Evolutionary conservation across 2,797 vertebrate genomes (phyloP), one percentile per base, ranked within the genome.

Genomic region (Dallia pectoralis): DNA sequence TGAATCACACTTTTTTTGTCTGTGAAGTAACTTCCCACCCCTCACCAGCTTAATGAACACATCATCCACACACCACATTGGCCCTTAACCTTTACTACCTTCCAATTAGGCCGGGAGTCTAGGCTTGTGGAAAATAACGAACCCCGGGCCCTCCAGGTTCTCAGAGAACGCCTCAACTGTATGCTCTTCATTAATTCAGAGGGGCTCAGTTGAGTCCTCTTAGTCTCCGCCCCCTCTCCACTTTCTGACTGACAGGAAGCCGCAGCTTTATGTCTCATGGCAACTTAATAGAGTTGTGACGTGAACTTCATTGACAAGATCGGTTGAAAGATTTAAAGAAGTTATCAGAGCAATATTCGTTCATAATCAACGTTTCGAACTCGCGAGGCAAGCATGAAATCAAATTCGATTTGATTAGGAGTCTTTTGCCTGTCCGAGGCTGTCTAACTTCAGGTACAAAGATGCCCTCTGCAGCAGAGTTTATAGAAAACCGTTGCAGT

Each of bases 151-250:
- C 27, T 14, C 44, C 30, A 18, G 30, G 47, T 30, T 48, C 48
- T 51, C 14, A 30, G 47, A 27, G 29, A 14, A 9, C 66, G 15
- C 67, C 51, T 18, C 67, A 51, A 47, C 47, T 16, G 9, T 18
- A 30, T 30, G 18, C 48, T 29, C 27, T 69, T 69, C 48, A 69
- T 69, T 29, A 36, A 63, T 48, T 27, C 40, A 59, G 25, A 69
- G 4, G 53, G 3, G 22, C 53, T 25, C n/a, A 59, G 53, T 19
- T 11, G 11, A 9, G 11, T 59, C 18, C 53, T 59, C 53, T 14
- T 4, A 59, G 1, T 59, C 61, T 30, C 30, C 12, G 15, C 40
- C 14, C n/a, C 48, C 3, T 59, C 61, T 30, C 30, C 12, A 25
- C 40, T 14, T 25, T 67, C 66, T 22, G 15, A 27, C 25, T 48